Conservation (phyloP, 37 sponge, comb jelly and placozoan genomes). For the Tethya wilhelma region DNA sequence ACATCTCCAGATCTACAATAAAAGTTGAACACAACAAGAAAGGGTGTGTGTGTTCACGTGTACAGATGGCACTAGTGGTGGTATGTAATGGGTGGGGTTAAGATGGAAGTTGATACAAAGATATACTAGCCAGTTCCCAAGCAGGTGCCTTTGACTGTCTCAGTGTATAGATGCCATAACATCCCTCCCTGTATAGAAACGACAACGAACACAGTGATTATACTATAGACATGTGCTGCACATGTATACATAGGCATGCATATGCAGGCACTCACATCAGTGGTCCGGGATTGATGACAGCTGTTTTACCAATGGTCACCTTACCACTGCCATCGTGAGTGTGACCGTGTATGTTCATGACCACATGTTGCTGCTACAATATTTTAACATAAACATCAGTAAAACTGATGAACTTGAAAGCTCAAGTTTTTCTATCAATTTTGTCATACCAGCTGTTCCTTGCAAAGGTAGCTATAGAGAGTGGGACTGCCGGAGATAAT, state of each 20-base stretch:
- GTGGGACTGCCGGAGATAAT: constrained; percentile 28
- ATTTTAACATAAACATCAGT: background rate
- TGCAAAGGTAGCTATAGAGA: constrained; percentile 24
- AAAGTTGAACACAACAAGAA: too few relatives aligned
- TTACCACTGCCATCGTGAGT: constrained; percentile 67
- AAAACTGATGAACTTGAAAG: background rate
- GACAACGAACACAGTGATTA: background rate
- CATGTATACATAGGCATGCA: background rate
- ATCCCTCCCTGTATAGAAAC: constrained; percentile 37
- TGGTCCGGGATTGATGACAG: constrained; percentile 81
- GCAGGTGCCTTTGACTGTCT: background rate
- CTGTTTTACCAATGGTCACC: constrained; percentile 50
- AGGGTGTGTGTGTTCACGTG: too few relatives aligned
- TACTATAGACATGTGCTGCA: background rate
- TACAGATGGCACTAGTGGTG: too few relatives aligned
- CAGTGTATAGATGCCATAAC: constrained; percentile 37
- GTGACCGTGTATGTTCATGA: constrained; percentile 89
- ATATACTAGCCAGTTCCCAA: constrained; percentile 31
- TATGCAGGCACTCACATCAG: constrained; percentile 44
- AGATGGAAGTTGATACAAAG: constrained; percentile 18
- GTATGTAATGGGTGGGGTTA: too few relatives aligned
- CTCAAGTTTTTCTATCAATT: background rate
- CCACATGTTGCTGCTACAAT: constrained; percentile 61
- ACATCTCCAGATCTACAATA: too few relatives aligned
- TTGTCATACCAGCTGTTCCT: constrained; percentile 23